Evolutionary conservation across 2,113 vertebrate genomes (phyloP).

Genomic region (Dolichallabes microphthalmus): DNA sequence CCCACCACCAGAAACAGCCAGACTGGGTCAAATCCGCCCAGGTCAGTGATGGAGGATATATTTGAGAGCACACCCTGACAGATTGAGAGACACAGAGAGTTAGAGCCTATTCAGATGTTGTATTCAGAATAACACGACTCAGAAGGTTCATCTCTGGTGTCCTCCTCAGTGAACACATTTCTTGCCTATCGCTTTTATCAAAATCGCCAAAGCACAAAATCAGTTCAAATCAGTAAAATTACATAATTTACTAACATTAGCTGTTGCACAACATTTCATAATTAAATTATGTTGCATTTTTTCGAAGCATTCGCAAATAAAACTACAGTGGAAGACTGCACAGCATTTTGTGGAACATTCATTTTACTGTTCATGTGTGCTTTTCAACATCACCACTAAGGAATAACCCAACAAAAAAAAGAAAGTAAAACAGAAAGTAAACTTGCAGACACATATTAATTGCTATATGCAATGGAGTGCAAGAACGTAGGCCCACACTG

Average conservation of each 20-base stretch:
- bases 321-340: background rate
- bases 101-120: background rate
- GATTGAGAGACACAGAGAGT: slow-evolving; percentile 8
- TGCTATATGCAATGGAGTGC: background rate
- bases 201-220: background rate
- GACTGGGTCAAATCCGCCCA: slow-evolving; percentile 86
- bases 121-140: background rate
- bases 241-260: background rate
- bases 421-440: background rate
- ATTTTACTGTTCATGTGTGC: background rate
- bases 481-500: background rate
- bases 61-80: slow-evolving; percentile 84
- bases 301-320: background rate
- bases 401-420: background rate
- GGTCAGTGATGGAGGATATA: slow-evolving; percentile 86
- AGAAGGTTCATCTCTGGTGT: background rate
- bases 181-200: background rate
- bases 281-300: background rate
- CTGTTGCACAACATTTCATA: background rate
- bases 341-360: background rate
- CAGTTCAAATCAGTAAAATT: background rate
- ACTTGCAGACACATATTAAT: background rate
- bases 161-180: background rate
- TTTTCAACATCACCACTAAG: background rate
- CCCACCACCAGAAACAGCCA: slow-evolving; percentile 89